Evolutionary conservation across 2,113 vertebrate genomes (phyloP).

Genomic region (Tringa solitaria): DNA sequence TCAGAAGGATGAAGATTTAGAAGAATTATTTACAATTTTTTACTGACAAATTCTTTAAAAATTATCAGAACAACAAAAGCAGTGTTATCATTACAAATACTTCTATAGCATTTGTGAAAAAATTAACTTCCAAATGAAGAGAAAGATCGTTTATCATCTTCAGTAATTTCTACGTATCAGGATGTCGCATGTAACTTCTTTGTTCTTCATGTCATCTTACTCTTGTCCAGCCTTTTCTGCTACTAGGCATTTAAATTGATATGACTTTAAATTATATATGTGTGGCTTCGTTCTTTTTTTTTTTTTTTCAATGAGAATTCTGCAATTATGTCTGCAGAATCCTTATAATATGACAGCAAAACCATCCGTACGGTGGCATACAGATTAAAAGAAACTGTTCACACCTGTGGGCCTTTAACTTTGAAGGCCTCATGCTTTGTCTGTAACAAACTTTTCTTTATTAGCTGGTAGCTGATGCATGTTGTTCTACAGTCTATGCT

Average conservation of each 20-base stretch:
- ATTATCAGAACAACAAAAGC: not conserved
- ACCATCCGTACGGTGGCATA: not conserved
- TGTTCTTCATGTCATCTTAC: not conserved
- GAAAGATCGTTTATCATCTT: not conserved
- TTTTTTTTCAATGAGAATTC: not conserved
- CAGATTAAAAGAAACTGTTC: not conserved
- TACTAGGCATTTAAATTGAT: not conserved
- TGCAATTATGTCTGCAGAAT: not conserved
- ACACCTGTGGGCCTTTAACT: not conserved
- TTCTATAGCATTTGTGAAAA: not conserved
- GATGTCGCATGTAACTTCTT: not conserved
- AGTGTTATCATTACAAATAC: not conserved
- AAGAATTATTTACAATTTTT: not conserved
- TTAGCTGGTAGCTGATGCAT: not conserved
- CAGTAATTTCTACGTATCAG: not conserved
- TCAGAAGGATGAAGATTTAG: not conserved
- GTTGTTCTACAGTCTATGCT: not conserved
- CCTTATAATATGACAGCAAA: not conserved
- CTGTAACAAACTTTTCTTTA: not conserved
- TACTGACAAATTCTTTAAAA: not conserved
- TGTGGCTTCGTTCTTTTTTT: too few species aligned
- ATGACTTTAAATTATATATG: not conserved
- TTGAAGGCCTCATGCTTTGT: not conserved
- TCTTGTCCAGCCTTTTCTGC: not conserved
- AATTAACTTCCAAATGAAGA: not conserved